Evolutionary conservation across 1,140 invertebrate species (phyloP).

Genomic region (Drosophila pruinosa): DNA sequence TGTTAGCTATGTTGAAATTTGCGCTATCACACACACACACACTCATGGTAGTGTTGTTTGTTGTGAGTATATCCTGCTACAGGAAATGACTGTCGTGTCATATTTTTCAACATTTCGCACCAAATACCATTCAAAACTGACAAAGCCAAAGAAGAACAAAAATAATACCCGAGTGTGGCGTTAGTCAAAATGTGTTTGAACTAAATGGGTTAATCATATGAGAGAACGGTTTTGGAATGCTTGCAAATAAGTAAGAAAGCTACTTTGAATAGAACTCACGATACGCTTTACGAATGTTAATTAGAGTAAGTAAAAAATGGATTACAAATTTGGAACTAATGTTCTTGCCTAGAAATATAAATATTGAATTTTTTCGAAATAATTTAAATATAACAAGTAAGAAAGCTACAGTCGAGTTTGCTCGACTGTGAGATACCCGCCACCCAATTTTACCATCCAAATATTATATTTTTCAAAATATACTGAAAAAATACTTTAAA

Average conservation of each 20-base stretch:
- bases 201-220: constrained; percentile 13
- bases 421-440: too few species aligned
- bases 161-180: background rate
- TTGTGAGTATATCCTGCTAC: constrained; percentile 31
- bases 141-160: constrained; percentile 5
- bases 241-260: background rate
- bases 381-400: too few species aligned
- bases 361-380: too few species aligned
- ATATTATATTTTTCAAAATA: too few species aligned
- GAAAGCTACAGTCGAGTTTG: too few species aligned
- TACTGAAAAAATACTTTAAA: too few species aligned
- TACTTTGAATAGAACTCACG: too few species aligned
- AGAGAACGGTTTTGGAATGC: background rate
- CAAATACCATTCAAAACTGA: constrained; percentile 20
- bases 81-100: constrained; percentile 46
- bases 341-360: too few species aligned
- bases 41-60: background rate
- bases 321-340: too few species aligned
- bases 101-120: constrained; percentile 38
- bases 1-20: constrained; percentile 18
- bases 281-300: too few species aligned
- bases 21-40: constrained; percentile 30
- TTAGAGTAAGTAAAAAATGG: too few species aligned
- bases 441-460: too few species aligned
- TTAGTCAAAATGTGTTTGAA: background rate